Base-by-base conservation (phyloP, 2,888 invertebrate genomes). In the Cyrtodaria siliqua region DNA sequence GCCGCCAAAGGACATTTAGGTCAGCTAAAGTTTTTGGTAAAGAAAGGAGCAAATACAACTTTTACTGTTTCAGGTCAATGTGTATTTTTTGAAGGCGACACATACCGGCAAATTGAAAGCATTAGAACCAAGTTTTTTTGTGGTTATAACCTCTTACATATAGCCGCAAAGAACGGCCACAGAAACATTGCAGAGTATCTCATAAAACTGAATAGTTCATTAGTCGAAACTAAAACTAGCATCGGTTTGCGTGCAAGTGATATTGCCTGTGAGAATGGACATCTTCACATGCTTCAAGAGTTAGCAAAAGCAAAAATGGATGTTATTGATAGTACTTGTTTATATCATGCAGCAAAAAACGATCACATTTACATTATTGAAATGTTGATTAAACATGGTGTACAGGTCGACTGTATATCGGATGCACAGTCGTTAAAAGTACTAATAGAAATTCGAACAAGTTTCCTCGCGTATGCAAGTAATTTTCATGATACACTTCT, bases 221-320 rank as follows among this genome's bases (percentile, higher is more conserved):
- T 18, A 20, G 20, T 44, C n/a, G 6, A 44, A 18, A 3, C 4
- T 16, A 16, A 20, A 44, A 44, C 49, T 27, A 29, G 23, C 12
- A 1, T 47, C 1, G 67, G 73, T 9, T 20, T 57, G 23, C 26
- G 33, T 50, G 50, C 57, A 18, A 50, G 56, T 29, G 56, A 67
- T 27, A 40, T 68, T 29, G 73, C 73, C 9, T 73, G 73, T 44
- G 73, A 62, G 49, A 56, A 42, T 52, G 73, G 73, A 2, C 24
- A 57, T 33, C n/a, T 57, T 8, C 12, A 49, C 6, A 27, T 73
- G 14, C 16, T 73, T 8, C 29, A 52, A 14, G 12, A 1, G 2
- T 16, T 49, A 27, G 18, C 50, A 23, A 23, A 23, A 1, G 14
- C 24, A 4, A 53, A 63, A 6, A 38, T 4, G 24, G 38, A 6